Base-by-base conservation (phyloP, 1,140 invertebrate species). In the Armadillidium nasatum region DNA sequence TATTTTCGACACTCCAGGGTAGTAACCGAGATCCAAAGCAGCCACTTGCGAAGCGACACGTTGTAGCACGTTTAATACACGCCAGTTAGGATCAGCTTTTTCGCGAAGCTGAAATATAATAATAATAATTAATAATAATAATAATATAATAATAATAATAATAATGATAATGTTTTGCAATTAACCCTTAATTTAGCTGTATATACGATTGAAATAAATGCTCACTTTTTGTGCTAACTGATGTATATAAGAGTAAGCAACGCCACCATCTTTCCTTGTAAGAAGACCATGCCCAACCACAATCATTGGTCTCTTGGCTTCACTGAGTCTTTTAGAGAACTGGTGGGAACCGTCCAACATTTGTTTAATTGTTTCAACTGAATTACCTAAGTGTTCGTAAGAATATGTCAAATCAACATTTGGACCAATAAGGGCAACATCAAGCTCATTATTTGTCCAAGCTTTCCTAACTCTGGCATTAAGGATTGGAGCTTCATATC, bases 401-500 rank as follows among this genome's bases (percentile, higher is more conserved):
- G 96, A 89, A 85, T 99, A 99, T 0, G 93, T 94, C 11, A 99
- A 87, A 86, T 99, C 94, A 43, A 99, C 89, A 83, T 95, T 89
- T 0, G 93, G 91, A 54, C 98, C 97, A 83, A 99, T 89, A 10
- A 95, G 83, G 21, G 85, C 84, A 44, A 95, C 88, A 82, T 94
- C 87, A 76, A 90, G 87, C 84, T 96, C 93, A 83, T 92, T 93
- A 83, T 95, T 92, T 10, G 94, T 86, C 86, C 91, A 98, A 71
- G 91, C 90, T 87, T 99, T 99, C 45, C 97, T 90, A 77, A 99
- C 90, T 81, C 97, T 89, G 0, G 97, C 92, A 87, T 99, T 99
- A 15, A 99, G 87, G 9, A 99, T 85, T 9, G 98, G 96, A n/a
- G 98, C 97, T 87, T 99, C 97, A 23, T 94, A 97, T 75, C 98